Evolutionary conservation across 2,888 invertebrate species (phyloP).

Genomic region (Strigamia transsilvanica): DNA sequence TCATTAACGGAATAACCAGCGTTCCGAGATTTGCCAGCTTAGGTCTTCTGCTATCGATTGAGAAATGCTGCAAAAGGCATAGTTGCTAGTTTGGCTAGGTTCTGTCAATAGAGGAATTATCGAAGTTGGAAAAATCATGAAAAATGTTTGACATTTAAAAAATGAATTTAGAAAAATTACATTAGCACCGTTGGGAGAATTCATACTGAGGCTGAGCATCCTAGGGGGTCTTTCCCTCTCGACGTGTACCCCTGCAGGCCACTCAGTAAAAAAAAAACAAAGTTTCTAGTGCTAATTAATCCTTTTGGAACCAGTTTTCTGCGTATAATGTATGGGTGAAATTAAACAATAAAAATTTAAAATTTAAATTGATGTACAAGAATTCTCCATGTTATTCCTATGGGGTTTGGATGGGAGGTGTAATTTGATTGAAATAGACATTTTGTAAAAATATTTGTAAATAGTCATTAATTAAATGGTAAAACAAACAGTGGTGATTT

Average conservation of each 20-base stretch:
- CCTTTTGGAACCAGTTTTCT: conserved; percentile 9
- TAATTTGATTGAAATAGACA: background rate
- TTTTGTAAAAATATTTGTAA: background rate
- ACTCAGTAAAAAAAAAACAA: background rate
- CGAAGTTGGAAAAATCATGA: background rate
- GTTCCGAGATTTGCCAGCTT: too few species aligned
- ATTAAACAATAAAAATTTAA: conserved; percentile 10
- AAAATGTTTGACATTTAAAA: background rate
- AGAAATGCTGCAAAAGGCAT: too few species aligned
- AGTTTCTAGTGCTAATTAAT: background rate
- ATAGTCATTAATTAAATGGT: background rate
- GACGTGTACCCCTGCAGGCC: conserved; percentile 1
- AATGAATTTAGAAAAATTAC: background rate
- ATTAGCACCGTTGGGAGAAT: background rate
- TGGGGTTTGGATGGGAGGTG: too few species aligned
- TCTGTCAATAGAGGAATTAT: too few species aligned
- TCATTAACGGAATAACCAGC: too few species aligned
- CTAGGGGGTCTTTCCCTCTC: conserved; percentile 17
- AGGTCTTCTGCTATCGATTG: too few species aligned
- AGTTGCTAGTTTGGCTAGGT: too few species aligned
- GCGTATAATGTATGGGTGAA: background rate
- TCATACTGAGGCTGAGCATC: background rate
- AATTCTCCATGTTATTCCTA: too few species aligned
- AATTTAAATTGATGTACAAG: too few species aligned
- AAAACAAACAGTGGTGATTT: background rate